Evolutionary conservation across 2,888 invertebrate genomes (phyloP).

Genomic region (Napeogenes sylphis): DNA sequence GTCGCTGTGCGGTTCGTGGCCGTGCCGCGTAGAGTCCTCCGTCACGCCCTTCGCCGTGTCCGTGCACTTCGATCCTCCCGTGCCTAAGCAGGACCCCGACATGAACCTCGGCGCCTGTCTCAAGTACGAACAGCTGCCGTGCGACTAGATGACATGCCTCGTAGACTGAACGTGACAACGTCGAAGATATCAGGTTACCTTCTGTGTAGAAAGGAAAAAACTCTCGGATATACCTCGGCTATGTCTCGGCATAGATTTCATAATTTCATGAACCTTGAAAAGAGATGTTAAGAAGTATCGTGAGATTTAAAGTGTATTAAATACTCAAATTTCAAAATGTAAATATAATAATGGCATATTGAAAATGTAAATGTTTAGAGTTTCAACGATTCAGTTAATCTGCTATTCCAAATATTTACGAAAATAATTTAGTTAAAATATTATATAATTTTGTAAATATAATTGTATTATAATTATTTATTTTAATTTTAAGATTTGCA

Average conservation of each 20-base stretch:
- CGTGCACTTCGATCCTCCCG: conserved; percentile 85
- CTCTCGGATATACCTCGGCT: no score
- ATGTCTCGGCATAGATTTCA: no score
- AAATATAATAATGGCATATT: no score
- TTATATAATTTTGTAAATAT: not conserved
- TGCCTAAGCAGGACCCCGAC: conserved; percentile 82
- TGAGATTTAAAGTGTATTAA: no score
- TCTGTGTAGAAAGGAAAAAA: not conserved
- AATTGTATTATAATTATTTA: not conserved
- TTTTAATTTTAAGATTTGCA: not conserved
- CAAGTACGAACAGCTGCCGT: conserved; percentile 84
- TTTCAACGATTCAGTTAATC: no score
- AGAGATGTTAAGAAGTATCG: no score
- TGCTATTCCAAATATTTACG: no score
- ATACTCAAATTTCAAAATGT: no score
- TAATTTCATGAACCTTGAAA: no score
- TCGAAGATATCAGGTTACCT: not conserved
- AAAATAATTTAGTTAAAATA: no score
- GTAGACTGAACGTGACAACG: not conserved
- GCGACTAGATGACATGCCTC: conserved; percentile 48
- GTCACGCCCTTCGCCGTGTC: conserved; percentile 87
- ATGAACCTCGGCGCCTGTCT: conserved; percentile 90
- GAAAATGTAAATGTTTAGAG: no score
- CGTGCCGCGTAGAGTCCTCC: conserved; percentile 85
- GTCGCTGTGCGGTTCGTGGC: conserved; percentile 76